Conservation (phyloP, 2,888 invertebrate genomes). For the Limnephilus marmoratus region DNA sequence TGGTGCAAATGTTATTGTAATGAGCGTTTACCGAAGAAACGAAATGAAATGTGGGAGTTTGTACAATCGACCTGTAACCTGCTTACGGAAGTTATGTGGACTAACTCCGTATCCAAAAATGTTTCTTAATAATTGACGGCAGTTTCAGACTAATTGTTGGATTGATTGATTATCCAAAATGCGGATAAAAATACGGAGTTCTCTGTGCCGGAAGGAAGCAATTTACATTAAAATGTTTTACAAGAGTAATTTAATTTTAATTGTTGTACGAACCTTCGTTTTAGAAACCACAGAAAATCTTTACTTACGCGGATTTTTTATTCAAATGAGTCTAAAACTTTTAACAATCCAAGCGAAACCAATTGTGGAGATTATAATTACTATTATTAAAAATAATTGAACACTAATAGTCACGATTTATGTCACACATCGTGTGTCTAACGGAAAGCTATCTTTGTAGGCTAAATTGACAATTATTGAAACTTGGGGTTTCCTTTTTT, state of each 20-base stretch:
- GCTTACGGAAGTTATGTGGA: too few species aligned
- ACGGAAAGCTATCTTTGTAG: background rate
- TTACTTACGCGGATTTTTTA: background rate
- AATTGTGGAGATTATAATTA: background rate
- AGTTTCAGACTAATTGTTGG: background rate
- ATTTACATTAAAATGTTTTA: background rate
- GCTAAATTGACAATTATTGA: background rate
- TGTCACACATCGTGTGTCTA: background rate
- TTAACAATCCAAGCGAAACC: background rate
- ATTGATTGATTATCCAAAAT: background rate
- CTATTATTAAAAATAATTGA: background rate
- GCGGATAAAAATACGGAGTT: background rate
- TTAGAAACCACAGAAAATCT: slow-evolving; percentile 2
- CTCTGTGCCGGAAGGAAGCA: background rate
- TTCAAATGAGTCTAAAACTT: background rate
- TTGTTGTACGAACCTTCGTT: background rate
- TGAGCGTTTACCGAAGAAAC: too few species aligned
- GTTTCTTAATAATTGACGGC: background rate
- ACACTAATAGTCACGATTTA: background rate
- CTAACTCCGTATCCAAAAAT: background rate
- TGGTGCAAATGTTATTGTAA: too few species aligned
- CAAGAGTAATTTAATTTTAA: background rate
- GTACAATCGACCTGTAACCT: background rate
- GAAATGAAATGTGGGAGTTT: background rate
- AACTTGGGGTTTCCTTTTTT: too few species aligned